These are phyloP conservation scores for Lapara coniferarum DNA, from an alignment of 2,888 invertebrate species.

Conservation along the genomic window DNA sequence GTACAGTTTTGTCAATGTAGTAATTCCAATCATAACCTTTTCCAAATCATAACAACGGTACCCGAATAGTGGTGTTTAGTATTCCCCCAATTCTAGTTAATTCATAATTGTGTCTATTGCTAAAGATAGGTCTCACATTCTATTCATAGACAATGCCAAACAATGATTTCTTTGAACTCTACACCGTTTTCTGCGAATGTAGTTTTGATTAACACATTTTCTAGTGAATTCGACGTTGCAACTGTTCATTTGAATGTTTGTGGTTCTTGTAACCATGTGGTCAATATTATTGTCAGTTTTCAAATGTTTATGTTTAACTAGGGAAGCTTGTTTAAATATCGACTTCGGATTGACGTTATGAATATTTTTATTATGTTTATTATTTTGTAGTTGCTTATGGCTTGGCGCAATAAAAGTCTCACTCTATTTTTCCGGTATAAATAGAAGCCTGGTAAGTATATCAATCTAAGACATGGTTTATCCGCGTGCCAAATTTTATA, in stretches of 20 bases:
- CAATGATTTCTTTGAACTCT: constrained; percentile 30
- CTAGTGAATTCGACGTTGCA: not conserved
- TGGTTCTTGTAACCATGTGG: constrained; percentile 9
- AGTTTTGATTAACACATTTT: constrained; percentile 13
- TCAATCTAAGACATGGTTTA: no score
- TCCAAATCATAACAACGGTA: no score
- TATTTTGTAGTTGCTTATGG: no score
- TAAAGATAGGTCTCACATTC: not conserved
- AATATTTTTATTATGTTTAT: no score
- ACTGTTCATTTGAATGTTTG: constrained; percentile 6
- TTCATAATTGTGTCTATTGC: not conserved
- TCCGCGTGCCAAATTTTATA: no score
- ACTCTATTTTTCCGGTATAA: no score
- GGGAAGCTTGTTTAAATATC: constrained; percentile 2
- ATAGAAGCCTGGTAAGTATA: no score
- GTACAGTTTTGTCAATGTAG: no score
- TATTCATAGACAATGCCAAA: constrained; percentile 27
- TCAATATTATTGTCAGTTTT: not conserved
- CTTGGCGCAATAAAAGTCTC: no score
- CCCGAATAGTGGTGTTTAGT: no score
- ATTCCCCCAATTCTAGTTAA: not conserved
- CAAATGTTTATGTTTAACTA: not conserved
- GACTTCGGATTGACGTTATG: not conserved
- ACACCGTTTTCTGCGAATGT: not conserved
- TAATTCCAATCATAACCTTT: no score